Evolutionary conservation across 1,140 invertebrate species (phyloP), one percentile per base, ranked within the genome.

Genomic region (Drosophila willistoni): DNA sequence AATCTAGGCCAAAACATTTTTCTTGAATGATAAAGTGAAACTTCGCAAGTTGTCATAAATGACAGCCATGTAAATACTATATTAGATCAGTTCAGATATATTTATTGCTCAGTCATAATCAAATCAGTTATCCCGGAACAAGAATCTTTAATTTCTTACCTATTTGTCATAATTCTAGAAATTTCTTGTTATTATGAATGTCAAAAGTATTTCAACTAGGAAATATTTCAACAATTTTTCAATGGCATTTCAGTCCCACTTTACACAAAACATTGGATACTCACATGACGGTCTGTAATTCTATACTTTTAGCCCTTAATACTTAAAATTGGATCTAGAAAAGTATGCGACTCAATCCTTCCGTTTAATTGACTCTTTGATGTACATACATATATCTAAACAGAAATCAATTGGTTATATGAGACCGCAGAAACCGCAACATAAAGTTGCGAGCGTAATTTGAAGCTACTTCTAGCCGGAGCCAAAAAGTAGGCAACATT

Each of bases 391-490:
- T 36, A 70, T 29, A 70, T 64, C 62, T 29, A 57, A 5, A 12
- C 42, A 39, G 14, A 47, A 76, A 76, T 76, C 73, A 68, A 22
- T 59, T 44, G 51, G 34, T 19, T 57, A 33, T 33, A 12, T 51
- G 19, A 51, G 17, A 59, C 56, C 56, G 34, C 56, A 59, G 13
- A 42, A 76, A 70, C 72, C 73, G 33, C 73, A 76, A 55, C 17
- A 54, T 29, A 33, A 56, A 56, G 22, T 34, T 68, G 36, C 17
- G 13, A 1, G 3, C 7, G 73, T 61, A 65, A 77, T 68, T 65
- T 62, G 68, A 77, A 71, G 77, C 68, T 60, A 77, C 74, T 77
- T 77, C 73, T 70, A 77, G 74, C 56, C 12, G 12, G 0, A 25
- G 12, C 60, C 22, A 41, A 25, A 59, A 51, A 9, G 36, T 13